These are phyloP conservation scores for Fratercula arctica DNA, from an alignment of 2,797 vertebrate species.

Conservation along the genomic window DNA sequence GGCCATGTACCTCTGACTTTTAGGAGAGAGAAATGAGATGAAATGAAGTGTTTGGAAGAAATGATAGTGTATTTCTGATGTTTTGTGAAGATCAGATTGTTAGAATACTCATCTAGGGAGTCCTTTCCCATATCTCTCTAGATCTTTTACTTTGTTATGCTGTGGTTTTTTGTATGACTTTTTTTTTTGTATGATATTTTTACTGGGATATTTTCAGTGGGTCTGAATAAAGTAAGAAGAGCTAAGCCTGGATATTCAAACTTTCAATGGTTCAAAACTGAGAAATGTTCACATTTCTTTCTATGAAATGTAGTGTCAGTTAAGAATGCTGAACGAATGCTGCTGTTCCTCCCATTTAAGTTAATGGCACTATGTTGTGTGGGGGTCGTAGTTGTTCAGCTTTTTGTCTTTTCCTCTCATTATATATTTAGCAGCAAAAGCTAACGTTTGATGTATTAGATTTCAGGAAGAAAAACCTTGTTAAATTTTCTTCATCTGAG, in stretches of 20 bases:
- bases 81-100: neutral
- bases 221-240: neutral
- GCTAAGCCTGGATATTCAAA: neutral
- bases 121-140: too few relatives aligned
- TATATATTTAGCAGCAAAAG: neutral
- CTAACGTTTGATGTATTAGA: neutral
- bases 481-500: neutral
- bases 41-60: neutral
- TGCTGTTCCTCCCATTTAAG: neutral
- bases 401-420: neutral
- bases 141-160: neutral
- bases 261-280: neutral
- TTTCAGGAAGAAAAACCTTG: neutral
- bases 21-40: neutral
- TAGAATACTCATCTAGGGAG: neutral
- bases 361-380: neutral
- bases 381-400: neutral
- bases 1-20: neutral
- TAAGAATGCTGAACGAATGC: neutral
- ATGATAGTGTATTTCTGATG: neutral
- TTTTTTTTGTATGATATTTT: neutral
- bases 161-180: neutral
- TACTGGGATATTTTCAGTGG: neutral
- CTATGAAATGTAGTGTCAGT: neutral
- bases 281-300: rapidly evolving